These are phyloP conservation scores for Mythimna loreyi DNA, from an alignment of 2,888 invertebrate species.

Conservation along the genomic window DNA sequence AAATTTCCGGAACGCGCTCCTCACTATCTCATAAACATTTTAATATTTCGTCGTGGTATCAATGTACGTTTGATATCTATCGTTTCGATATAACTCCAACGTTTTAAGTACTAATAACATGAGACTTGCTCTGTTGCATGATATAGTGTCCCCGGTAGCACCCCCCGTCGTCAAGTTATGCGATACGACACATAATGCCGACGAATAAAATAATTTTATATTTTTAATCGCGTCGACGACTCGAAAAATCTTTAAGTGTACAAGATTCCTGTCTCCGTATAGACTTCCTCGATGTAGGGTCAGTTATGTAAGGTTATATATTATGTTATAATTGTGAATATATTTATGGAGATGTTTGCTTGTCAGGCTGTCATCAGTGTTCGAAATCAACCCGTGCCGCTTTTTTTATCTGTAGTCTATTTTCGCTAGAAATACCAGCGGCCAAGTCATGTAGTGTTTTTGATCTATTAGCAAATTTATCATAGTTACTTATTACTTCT, in stretches of 20 bases:
- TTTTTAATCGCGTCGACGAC: conserved; percentile 65
- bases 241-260: conserved; percentile 60
- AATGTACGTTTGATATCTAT: conserved; percentile 83
- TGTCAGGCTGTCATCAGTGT: conserved; percentile 8
- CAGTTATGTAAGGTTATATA: conserved; percentile 28
- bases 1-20: conserved; percentile 40
- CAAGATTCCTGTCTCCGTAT: conserved; percentile 61
- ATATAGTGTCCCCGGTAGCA: conserved; percentile 85
- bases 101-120: conserved; percentile 85
- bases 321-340: conserved; percentile 17
- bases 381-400: conserved; percentile 5
- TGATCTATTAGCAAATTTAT: neutral
- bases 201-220: conserved; percentile 73
- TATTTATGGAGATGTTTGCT: conserved; percentile 11
- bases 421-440: neutral
- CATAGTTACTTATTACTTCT: neutral
- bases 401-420: neutral
- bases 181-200: conserved; percentile 84
- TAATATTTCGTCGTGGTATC: conserved; percentile 78
- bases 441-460: neutral
- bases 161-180: conserved; percentile 85
- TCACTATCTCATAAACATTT: conserved; percentile 75
- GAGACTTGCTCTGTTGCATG: conserved; percentile 67
- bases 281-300: conserved; percentile 57
- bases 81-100: conserved; percentile 81